Evolutionary conservation across 2,113 vertebrate species (phyloP).

Genomic region (Leptobrachium leishanense): DNA sequence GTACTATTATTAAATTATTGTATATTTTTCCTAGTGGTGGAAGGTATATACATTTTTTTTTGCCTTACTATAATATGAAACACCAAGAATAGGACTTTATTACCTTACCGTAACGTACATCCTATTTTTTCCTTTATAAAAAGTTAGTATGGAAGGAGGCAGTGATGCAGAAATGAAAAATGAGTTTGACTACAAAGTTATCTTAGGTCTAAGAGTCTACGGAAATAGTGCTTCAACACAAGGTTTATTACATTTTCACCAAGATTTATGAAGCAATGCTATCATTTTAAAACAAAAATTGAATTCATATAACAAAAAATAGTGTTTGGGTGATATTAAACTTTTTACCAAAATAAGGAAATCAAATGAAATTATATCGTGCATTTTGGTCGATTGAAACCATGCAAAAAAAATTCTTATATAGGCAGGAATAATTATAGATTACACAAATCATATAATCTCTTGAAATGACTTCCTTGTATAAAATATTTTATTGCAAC

Average conservation of each 20-base stretch:
- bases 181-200: slow-evolving; percentile 67
- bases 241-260: slow-evolving; percentile 62
- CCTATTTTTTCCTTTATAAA: slow-evolving; percentile 51
- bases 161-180: slow-evolving; percentile 72
- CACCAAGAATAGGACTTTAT: slow-evolving; percentile 37
- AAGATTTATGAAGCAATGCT: slow-evolving; percentile 68
- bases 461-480: too few species aligned
- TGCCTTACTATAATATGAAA: too few species aligned
- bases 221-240: slow-evolving; percentile 66
- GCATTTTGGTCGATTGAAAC: slow-evolving; percentile 1
- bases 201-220: slow-evolving; percentile 61
- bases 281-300: slow-evolving; percentile 71
- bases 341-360: not conserved
- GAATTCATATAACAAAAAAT: slow-evolving; percentile 57
- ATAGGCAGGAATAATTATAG: too few species aligned
- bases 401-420: not conserved
- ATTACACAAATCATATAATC: too few species aligned
- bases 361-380: slow-evolving; percentile 18
- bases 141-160: slow-evolving; percentile 67
- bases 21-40: too few species aligned
- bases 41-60: too few species aligned
- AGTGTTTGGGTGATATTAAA: slow-evolving; percentile 55
- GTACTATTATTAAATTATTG: too few species aligned
- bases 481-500: too few species aligned
- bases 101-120: slow-evolving; percentile 59